Evolutionary conservation across 2,113 vertebrate genomes (phyloP), one percentile per base, ranked within the genome.

Genomic region (Pampusana beccarii): DNA sequence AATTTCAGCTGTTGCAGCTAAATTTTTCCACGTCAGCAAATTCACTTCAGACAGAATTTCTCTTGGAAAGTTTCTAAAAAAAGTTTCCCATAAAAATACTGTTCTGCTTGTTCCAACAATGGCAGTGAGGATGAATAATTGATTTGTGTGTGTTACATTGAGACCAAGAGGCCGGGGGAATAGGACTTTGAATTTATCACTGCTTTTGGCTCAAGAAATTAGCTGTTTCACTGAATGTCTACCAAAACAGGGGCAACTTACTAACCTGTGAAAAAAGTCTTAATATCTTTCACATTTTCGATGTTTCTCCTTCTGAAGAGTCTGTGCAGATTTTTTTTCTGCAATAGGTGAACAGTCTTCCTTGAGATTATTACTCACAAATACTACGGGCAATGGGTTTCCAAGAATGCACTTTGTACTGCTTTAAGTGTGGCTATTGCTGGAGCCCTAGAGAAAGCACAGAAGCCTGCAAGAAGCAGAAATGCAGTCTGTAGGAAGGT

Each of bases 1-100:
- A 74, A 93, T 56, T 95, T 77, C 80, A 94, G 64, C 71, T 86
- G 54, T 78, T 77, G 74, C 60, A 92, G 82, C 60, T 96, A 80
- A 78, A 89, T 88, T 86, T 94, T 85, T 80, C 40, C 46, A 26
- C 38, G 38, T 80, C 85, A 90, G 64, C 79, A 92, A 77, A 79
- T 53, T 29, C 28, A 42, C 24, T 90, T 94, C 74, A 90, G 74
- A 50, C 19, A 80, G 78, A 72, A 82, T 56, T 74, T 88, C 10
- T 71, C 83, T 31, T 26, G 10, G 20, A 62, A 93, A 71, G 51
- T 58, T 89, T 65, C 44, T 72, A 28, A n/a, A 1, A 57, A n/a
- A 58, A 69, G 36, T n/a, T 51, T 90, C 20, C 51, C 20, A 3
- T 48, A 46, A 28, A 80, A 79, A 71, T 72, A 29, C 38, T 51